Evolutionary conservation across 1,140 invertebrate species (phyloP).

Genomic region (Neoseiulus cucumeris): DNA sequence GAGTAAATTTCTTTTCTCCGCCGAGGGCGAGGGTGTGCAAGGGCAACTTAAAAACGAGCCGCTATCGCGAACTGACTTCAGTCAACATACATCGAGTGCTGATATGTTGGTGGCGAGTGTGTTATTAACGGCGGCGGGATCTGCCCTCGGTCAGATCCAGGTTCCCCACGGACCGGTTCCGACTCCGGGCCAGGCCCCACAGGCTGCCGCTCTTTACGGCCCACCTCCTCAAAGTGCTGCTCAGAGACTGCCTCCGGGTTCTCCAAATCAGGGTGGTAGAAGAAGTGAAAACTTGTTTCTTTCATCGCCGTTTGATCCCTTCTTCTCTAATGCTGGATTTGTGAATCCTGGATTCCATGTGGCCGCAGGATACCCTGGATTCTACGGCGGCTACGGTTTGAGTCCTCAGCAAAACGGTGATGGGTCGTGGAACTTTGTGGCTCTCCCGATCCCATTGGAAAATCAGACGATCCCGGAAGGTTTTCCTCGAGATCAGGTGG

Average conservation of each 20-base stretch:
- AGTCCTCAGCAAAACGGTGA: constrained; percentile 3
- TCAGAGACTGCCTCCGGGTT: background rate
- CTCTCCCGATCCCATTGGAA: background rate
- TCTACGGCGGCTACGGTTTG: background rate
- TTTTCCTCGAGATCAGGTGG: background rate
- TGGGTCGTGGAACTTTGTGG: constrained; percentile 4
- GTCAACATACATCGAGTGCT: too few species aligned
- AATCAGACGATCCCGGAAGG: constrained; percentile 3
- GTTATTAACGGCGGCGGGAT: background rate
- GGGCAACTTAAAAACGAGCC: constrained; percentile 1
- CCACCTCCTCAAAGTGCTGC: background rate
- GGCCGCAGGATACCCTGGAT: background rate
- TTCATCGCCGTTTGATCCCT: background rate
- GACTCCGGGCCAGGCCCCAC: background rate
- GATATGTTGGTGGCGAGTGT: background rate
- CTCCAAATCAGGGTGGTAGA: background rate
- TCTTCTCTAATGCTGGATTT: background rate
- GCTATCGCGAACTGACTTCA: too few species aligned
- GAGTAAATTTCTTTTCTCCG: too few species aligned
- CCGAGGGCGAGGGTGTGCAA: background rate
- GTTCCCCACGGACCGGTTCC: background rate
- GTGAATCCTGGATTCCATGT: constrained; percentile 1
- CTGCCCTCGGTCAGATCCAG: background rate
- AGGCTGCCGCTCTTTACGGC: background rate
- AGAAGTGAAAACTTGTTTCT: background rate